Base-by-base conservation (phyloP, 2,797 vertebrate species). In the Sparidentex hasta region DNA sequence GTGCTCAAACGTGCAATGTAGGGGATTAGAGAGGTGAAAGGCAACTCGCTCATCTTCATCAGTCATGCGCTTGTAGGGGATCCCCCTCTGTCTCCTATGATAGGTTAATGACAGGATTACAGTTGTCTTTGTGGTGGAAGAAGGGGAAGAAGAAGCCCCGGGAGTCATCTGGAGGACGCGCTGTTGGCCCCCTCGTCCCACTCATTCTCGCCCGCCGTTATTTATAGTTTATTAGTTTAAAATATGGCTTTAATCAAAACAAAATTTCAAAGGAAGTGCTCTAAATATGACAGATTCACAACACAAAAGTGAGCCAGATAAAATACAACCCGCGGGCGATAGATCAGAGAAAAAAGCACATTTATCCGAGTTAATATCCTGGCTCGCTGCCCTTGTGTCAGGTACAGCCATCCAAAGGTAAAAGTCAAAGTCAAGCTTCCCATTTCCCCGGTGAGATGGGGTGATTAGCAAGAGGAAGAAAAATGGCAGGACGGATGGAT, bases 371-470 rank as follows among this genome's bases (percentile, higher is more conserved):
- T 84, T 88, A 93, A 93, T 90, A 85, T 90, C 84, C 88, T 87
- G 88, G 75, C 87, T 88, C 48, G 38, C 66, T 83, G 88, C 85
- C 86, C 88, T 84, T 51, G 85, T 91, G 84, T 91, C 86, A 90
- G 83, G 76, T 86, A 78, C 52, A 90, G 87, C 62, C 81, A 81
- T 87, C 74, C 58, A 82, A 81, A 92, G 89, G 88, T 87, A 92
- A 79, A 87, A 92, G 87, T 88, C 89, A 92, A 90, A 88, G 91
- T 92, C 89, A 90, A 86, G 85, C 83, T 75, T 84, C 85, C 78
- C 85, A 88, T 91, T 87, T 90, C 79, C 80, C 77, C 16, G 47
- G 20, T 76, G 82, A 87, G 72, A 90, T 81, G 73, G 72, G 68
- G 43, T 87, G 86, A 90, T 92, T 90, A 91, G 84, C 55, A 81